phyloP scores from a whole-genome alignment of 2,888 invertebrate genomes.

The Alloscopus bannaensis region DNA sequence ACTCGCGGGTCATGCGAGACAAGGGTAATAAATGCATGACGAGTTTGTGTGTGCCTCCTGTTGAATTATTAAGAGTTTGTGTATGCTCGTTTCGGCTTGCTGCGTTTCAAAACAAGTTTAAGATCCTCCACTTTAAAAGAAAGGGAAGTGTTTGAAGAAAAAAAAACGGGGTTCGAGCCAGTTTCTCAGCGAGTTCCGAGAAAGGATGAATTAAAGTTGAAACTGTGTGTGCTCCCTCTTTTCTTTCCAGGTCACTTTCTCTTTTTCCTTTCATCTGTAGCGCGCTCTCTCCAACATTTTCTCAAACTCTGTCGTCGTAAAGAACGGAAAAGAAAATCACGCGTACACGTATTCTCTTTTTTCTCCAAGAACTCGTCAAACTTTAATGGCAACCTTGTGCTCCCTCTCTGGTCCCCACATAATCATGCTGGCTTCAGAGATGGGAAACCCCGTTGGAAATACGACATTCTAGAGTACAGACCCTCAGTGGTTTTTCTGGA shows the following conservation, averaged over 20 bases:
- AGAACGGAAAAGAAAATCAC: conserved; percentile 3
- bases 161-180: conserved; percentile 4
- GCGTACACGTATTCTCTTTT: too few relatives aligned
- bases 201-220: conserved; percentile 38
- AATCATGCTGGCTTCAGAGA: too few relatives aligned
- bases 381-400: too few relatives aligned
- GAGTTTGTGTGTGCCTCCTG: conserved; percentile 49
- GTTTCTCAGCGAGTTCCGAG: conserved; percentile 8
- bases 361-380: too few relatives aligned
- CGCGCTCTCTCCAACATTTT: conserved; percentile 27
- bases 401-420: too few relatives aligned
- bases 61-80: conserved; percentile 63
- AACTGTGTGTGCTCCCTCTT: conserved; percentile 12
- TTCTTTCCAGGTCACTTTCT: conserved; percentile 32
- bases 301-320: background rate
- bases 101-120: conserved; percentile 29
- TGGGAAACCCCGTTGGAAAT: too few relatives aligned
- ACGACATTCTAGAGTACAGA: too few relatives aligned
- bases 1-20: conserved; percentile 2
- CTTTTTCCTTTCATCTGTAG: conserved; percentile 33
- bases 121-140: conserved; percentile 9
- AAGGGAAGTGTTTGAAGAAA: too few relatives aligned
- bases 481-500: too few relatives aligned
- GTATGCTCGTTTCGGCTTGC: too few relatives aligned
- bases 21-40: conserved; percentile 57